Evolutionary conservation across 2,113 vertebrate species (phyloP).

Genomic region (Microtus ochrogaster): DNA sequence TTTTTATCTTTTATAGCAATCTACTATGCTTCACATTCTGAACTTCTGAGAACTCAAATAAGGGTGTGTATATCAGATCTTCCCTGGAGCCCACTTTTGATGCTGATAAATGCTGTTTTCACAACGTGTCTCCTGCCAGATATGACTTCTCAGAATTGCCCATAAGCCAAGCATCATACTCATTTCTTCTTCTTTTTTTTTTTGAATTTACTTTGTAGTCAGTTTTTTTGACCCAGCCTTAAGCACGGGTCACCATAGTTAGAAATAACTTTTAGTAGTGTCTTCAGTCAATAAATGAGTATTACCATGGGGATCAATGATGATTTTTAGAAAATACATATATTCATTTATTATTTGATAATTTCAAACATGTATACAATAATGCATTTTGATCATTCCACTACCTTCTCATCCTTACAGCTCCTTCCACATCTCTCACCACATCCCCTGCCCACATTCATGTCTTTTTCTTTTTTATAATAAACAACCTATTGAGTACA

Average conservation of each 20-base stretch:
- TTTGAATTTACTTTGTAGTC: slow-evolving; percentile 51
- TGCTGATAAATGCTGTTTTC: slow-evolving; percentile 73
- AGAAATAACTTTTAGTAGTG: slow-evolving; percentile 48
- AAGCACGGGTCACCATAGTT: slow-evolving; percentile 22
- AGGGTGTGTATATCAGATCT: slow-evolving; percentile 56
- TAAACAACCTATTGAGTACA: not conserved
- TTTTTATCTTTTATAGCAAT: slow-evolving; percentile 56
- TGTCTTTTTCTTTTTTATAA: not conserved
- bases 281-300: not conserved
- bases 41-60: slow-evolving; percentile 60
- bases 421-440: not conserved
- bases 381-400: not conserved
- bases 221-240: slow-evolving; percentile 5
- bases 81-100: slow-evolving; percentile 33
- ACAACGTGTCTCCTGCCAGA: slow-evolving; percentile 48
- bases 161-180: slow-evolving; percentile 25
- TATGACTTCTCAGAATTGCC: slow-evolving; percentile 58
- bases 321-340: not conserved
- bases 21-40: not conserved
- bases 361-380: not conserved
- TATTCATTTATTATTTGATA: not conserved
- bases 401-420: not conserved
- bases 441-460: not conserved
- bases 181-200: not conserved
- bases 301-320: not conserved